A percentile compares a stretch with the other conserved stretches of the same genome.
Evolutionary conservation across 2,113 vertebrate genomes (phyloP).

Genomic region (Grantiella picta): DNA sequence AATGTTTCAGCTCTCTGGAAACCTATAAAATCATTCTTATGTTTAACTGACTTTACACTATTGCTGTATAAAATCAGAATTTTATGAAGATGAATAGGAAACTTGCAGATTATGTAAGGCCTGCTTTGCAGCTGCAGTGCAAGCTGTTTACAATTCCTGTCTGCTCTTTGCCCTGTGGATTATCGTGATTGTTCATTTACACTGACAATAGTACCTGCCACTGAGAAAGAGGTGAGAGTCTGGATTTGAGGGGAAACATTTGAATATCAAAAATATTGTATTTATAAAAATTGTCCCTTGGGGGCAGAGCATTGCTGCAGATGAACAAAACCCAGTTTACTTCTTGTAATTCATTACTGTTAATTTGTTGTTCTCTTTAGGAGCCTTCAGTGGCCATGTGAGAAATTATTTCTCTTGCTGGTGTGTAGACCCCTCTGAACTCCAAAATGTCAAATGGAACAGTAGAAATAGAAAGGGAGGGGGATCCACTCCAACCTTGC

Average conservation of each 20-base stretch:
- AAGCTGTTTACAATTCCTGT: background rate
- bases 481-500: background rate
- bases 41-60: conserved; percentile 50
- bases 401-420: background rate
- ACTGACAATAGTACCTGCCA: background rate
- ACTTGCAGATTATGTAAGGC: background rate
- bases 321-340: background rate
- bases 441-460: conserved; percentile 10
- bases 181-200: background rate
- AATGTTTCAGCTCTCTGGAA: conserved; percentile 53
- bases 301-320: conserved; percentile 33
- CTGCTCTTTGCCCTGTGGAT: background rate
- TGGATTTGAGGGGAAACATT: background rate
- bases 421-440: conserved; percentile 2
- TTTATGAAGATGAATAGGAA: conserved; percentile 49
- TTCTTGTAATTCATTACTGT: background rate
- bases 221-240: background rate
- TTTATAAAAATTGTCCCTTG: conserved; percentile 49
- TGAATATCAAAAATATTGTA: background rate
- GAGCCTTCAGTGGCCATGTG: background rate
- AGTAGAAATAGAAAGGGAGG: background rate
- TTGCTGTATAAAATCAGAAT: conserved; percentile 31
- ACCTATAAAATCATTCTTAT: conserved; percentile 43
- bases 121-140: background rate
- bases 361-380: background rate